Base-by-base conservation (phyloP, 2,797 vertebrate species). In the Artibeus jamaicensis region DNA sequence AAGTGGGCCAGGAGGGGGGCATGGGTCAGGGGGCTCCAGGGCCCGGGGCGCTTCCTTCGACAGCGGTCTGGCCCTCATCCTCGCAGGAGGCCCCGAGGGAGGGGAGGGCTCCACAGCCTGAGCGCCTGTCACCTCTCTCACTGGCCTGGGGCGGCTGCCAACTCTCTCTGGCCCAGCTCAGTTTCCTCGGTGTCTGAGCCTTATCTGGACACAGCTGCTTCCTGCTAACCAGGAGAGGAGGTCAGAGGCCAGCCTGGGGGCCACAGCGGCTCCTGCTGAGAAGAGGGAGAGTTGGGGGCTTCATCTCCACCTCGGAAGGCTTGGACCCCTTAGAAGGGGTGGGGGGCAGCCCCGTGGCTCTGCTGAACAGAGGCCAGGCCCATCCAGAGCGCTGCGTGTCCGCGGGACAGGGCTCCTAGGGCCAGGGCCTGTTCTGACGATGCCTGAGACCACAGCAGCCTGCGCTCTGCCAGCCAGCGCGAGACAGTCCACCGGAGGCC, bases 361-460 rank as follows among this genome's bases (percentile, higher is more conserved):
- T 59, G 11, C 29, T 62, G 3, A 2, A 29, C 55, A 15, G 59
- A 62, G 26, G 59, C 59, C 29, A 19, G 44, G 24, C 24, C 68
- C 4, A 2, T 26, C 57, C 4, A 3, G 59, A 57, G 26, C 1
- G 6, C 59, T 12, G 2, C 0, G 26, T 57, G 59, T 29, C 59
- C 12, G 26, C 15, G 62, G 32, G 62, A 65, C 10, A 6, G 14
- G 32, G 62, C 62, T n/a, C 62, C 59, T 9, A 14, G 59, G 19
- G 32, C 22, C 24, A 62, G 59, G 32, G 24, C 24, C 22, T 44
- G 29, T n/a, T 32, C 9, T 14, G 16, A 44, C 21, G 5, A 15
- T 0, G 3, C 65, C 3, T 26, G 1, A 18, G 26, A 48, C 6
- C 44, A 18, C 14, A 2, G 5, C 1, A 1, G 8, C 39, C 78